These are phyloP conservation scores for Pachyseris speciosa DNA, from an alignment of 64 coral and sea anemone species.

Conservation along the genomic window DNA sequence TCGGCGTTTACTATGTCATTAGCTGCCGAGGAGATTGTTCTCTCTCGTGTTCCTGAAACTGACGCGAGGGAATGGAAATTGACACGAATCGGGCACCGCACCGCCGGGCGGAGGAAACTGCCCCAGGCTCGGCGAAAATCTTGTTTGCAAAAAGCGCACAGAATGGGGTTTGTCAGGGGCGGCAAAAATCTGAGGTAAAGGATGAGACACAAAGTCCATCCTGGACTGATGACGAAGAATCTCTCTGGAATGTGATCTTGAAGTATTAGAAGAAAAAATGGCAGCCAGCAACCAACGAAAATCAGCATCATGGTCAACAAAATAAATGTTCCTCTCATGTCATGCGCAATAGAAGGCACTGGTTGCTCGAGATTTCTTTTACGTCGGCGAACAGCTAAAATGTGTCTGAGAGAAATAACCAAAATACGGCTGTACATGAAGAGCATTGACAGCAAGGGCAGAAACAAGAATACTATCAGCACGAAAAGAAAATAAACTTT, in stretches of 20 bases:
- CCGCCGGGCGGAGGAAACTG: neutral
- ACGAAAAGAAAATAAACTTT: slow-evolving; percentile 18
- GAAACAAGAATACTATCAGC: slow-evolving; percentile 1
- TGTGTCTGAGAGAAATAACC: slow-evolving; percentile 6
- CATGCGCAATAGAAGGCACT: neutral
- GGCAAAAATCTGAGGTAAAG: slow-evolving; percentile 19
- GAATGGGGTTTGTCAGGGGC: slow-evolving; percentile 15
- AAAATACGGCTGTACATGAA: slow-evolving; percentile 5
- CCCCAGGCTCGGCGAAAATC: slow-evolving; percentile 27
- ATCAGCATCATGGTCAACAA: neutral
- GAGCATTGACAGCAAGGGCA: neutral
- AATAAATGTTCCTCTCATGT: slow-evolving; percentile 32
- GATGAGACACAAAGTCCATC: neutral
- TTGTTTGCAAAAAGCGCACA: slow-evolving; percentile 25
- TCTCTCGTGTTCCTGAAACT: slow-evolving; percentile 17
- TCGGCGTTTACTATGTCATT: neutral
- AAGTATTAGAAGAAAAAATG: slow-evolving; percentile 29
- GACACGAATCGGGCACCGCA: neutral
- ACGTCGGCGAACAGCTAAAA: slow-evolving; percentile 4
- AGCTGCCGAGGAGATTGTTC: neutral
- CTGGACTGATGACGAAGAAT: neutral
- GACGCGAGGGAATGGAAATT: neutral
- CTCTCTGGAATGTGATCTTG: slow-evolving; percentile 14
- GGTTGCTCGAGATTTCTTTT: slow-evolving; percentile 12
- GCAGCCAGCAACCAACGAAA: slow-evolving; percentile 31